A percentile compares a stretch with the other conserved stretches of the same genome.
These are phyloP conservation scores for Drosophila ustulata DNA, from an alignment of 2,888 invertebrate species.

Conservation along the genomic window DNA sequence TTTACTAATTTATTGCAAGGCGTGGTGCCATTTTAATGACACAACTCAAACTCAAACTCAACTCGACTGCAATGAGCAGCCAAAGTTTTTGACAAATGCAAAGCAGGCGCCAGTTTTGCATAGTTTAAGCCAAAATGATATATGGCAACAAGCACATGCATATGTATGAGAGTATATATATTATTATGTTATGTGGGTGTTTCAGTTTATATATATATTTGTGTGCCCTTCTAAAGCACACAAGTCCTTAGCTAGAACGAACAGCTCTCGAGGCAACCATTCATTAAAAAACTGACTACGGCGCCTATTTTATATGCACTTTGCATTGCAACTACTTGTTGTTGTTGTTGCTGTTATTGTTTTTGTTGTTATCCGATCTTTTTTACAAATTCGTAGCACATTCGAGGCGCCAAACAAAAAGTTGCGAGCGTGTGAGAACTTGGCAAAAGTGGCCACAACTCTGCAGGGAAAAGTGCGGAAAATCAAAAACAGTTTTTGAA, in stretches of 20 bases:
- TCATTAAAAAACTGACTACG: conserved; percentile 70
- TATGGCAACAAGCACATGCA: conserved; percentile 43
- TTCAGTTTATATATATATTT: neutral
- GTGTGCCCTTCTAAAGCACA: neutral
- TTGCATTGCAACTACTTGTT: conserved; percentile 47
- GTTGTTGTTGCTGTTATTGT: conserved; percentile 31
- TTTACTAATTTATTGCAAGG: conserved; percentile 49
- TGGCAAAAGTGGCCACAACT: conserved; percentile 37
- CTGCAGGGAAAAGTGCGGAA: conserved; percentile 38
- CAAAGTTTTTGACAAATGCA: conserved; percentile 60
- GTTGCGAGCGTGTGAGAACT: conserved; percentile 67
- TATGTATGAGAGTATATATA: conserved; percentile 37
- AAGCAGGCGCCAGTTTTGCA: conserved; percentile 53
- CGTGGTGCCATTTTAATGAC: conserved; percentile 69
- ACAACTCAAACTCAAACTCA: neutral
- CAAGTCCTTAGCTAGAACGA: conserved; percentile 34
- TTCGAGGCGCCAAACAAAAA: conserved; percentile 77
- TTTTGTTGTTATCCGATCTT: conserved; percentile 78
- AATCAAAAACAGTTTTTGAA: conserved; percentile 51
- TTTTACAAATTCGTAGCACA: conserved; percentile 81
- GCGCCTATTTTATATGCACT: conserved; percentile 66
- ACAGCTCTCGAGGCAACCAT: conserved; percentile 43
- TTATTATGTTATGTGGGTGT: neutral
- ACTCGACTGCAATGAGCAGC: conserved; percentile 18
- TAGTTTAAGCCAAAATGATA: conserved; percentile 59